Evolutionary conservation across 1,140 invertebrate species (phyloP).

Genomic region (Pogonus chalceus): DNA sequence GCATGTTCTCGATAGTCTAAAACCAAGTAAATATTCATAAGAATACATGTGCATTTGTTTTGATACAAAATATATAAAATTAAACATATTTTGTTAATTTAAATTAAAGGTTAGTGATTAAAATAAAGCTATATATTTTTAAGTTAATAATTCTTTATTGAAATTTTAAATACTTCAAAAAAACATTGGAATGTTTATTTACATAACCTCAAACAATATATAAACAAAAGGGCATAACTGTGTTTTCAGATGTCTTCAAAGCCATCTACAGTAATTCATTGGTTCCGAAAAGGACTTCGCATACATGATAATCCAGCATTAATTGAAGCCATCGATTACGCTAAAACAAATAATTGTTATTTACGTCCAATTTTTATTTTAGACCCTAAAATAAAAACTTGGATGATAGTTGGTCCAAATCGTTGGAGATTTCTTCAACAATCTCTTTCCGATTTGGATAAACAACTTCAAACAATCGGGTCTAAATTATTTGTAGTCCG

Average conservation of each 20-base stretch:
- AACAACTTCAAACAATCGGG: slow-evolving; percentile 43
- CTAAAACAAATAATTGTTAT: slow-evolving; percentile 36
- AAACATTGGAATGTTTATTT: too few species aligned
- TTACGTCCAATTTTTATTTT: slow-evolving; percentile 58
- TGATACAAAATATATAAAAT: too few species aligned
- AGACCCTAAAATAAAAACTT: slow-evolving; percentile 53
- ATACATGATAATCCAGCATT: slow-evolving; percentile 64
- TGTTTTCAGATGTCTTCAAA: slow-evolving; percentile 11
- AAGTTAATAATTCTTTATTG: too few species aligned
- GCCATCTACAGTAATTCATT: slow-evolving; percentile 41
- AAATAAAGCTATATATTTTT: too few species aligned
- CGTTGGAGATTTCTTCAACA: slow-evolving; percentile 60
- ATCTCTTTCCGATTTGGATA: slow-evolving; percentile 54
- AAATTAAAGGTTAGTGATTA: too few species aligned
- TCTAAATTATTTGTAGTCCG: slow-evolving; percentile 52
- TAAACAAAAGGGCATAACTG: too few species aligned
- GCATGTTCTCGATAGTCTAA: too few species aligned
- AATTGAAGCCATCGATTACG: slow-evolving; percentile 43
- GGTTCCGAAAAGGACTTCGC: slow-evolving; percentile 62
- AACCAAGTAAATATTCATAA: too few species aligned
- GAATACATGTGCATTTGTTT: too few species aligned
- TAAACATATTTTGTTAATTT: too few species aligned
- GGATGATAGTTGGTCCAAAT: slow-evolving; percentile 52
- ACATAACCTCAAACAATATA: too few species aligned
- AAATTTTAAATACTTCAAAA: too few species aligned